Percentiles rank a stretch among this genome's conserved stretches.
Conservation (phyloP, 2,888 invertebrate species). For the Chorisops tibialis region DNA sequence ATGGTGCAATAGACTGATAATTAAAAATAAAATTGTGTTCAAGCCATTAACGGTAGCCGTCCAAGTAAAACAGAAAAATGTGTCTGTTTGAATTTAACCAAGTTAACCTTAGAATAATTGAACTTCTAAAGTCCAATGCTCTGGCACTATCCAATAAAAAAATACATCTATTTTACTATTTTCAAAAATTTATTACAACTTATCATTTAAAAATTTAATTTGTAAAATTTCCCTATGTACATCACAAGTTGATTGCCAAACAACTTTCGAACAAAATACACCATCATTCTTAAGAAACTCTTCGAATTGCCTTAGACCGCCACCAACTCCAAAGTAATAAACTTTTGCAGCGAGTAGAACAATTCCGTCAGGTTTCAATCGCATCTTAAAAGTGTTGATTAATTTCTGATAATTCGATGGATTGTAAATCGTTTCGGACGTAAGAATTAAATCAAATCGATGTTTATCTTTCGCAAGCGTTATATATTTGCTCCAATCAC, state of each 20-base stretch:
- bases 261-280: constrained; percentile 56
- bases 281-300: constrained; percentile 57
- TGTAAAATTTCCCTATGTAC: constrained; percentile 47
- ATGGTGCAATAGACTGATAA: too few relatives aligned
- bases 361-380: constrained; percentile 58
- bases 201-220: constrained; percentile 29
- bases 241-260: constrained; percentile 62
- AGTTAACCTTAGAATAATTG: too few relatives aligned
- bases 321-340: constrained; percentile 94
- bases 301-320: constrained; percentile 76
- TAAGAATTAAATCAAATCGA: constrained; percentile 80
- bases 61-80: too few relatives aligned
- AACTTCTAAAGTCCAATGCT: too few relatives aligned
- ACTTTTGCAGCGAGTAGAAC: constrained; percentile 82
- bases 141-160: too few relatives aligned
- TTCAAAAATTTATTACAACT: neutral
- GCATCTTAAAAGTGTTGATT: constrained; percentile 62
- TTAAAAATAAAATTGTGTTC: too few relatives aligned
- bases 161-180: too few relatives aligned
- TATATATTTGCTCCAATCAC: constrained; percentile 70
- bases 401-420: constrained; percentile 74
- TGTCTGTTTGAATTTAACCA: too few relatives aligned
- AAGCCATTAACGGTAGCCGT: too few relatives aligned
- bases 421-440: constrained; percentile 93
- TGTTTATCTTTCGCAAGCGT: constrained; percentile 49